Conservation (phyloP, 2,113 vertebrate species). For the Amphiprion percula region DNA sequence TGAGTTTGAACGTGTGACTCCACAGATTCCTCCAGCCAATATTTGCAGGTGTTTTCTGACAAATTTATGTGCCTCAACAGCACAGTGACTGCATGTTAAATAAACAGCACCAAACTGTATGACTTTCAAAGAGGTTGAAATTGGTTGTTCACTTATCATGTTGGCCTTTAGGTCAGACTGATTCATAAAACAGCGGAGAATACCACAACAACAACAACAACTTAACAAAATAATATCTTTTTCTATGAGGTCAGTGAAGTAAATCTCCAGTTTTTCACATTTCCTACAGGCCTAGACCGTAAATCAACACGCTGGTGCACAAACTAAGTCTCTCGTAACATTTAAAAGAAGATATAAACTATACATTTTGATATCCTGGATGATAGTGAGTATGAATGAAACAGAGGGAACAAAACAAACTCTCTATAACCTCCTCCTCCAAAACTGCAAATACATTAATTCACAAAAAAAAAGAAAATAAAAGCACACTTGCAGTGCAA, state of each 20-base stretch:
- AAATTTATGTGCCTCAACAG: background rate
- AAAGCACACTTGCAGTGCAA: constrained; percentile 72
- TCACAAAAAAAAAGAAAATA: constrained; percentile 43
- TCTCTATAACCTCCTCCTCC: constrained; percentile 4
- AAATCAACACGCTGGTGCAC: constrained; percentile 27
- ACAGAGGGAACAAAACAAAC: constrained; percentile 41
- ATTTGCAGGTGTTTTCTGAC: constrained; percentile 18
- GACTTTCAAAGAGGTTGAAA: constrained; percentile 1
- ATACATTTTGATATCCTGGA: constrained; percentile 24
- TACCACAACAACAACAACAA: constrained; percentile 17
- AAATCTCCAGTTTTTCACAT: constrained; percentile 15
- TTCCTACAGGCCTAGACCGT: constrained; percentile 29
- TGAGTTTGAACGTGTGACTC: constrained; percentile 26
- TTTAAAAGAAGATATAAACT: constrained; percentile 30
- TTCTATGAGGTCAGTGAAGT: constrained; percentile 23
- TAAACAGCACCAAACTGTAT: constrained; percentile 17
- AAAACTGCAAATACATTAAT: constrained; percentile 40
- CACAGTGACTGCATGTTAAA: background rate
- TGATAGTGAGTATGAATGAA: constrained; percentile 21
- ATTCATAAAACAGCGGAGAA: constrained; percentile 6
- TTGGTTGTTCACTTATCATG: background rate
- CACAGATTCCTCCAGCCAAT: constrained; percentile 18
- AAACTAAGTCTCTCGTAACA: constrained; percentile 44
- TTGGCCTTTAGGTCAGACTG: constrained; percentile 8
- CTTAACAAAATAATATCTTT: background rate